Conservation (phyloP, 2,113 vertebrate species). For the Ramphastos sulfuratus region DNA sequence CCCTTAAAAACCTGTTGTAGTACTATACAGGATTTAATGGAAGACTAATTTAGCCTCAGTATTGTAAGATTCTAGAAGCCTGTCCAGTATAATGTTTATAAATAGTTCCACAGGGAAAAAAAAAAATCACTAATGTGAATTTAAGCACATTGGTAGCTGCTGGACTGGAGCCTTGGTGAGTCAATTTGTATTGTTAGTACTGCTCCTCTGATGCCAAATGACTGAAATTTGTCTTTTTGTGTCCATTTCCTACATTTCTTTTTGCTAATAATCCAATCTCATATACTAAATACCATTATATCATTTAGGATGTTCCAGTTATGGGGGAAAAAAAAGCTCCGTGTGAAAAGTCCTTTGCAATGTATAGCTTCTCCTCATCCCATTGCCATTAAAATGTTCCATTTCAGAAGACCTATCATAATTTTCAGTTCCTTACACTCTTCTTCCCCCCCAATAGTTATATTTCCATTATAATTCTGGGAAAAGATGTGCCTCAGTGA, state of each 20-base stretch:
- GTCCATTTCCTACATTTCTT: neutral
- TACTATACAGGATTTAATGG: neutral
- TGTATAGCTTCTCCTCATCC: neutral
- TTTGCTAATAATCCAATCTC: neutral
- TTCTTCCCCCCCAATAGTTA: neutral
- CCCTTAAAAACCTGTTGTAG: neutral
- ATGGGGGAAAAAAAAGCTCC: neutral
- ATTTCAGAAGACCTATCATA: neutral
- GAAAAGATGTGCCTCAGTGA: slow-evolving; percentile 1
- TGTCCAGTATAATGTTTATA: neutral
- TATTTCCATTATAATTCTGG: slow-evolving; percentile 8
- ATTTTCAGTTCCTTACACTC: slow-evolving; percentile 1
- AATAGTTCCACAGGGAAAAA: neutral
- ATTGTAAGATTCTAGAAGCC: neutral
- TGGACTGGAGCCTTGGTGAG: neutral
- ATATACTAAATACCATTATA: neutral
- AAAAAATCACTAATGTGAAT: neutral
- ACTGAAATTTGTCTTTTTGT: neutral
- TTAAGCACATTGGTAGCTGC: neutral
- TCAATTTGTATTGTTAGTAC: neutral
- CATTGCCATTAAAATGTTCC: slow-evolving; percentile 15
- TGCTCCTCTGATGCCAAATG: neutral
- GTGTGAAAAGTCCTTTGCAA: slow-evolving; percentile 15
- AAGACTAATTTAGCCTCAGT: neutral
- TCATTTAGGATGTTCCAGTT: slow-evolving; percentile 10